phyloP scores from a whole-genome alignment of 2,113 vertebrate species.

The Festucalex cinctus region DNA sequence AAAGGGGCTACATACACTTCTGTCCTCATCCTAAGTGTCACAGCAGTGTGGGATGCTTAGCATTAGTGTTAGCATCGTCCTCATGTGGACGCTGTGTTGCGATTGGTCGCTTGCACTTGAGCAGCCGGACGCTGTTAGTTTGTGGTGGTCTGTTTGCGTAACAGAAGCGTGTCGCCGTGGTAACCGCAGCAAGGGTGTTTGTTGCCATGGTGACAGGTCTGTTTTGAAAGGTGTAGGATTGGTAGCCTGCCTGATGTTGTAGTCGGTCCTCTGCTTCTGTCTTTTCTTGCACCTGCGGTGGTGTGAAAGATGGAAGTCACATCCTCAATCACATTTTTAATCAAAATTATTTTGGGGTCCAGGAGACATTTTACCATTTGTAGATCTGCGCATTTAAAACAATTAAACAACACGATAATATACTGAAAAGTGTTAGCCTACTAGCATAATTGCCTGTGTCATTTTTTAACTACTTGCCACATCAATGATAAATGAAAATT shows the following conservation, averaged over 20 bases:
- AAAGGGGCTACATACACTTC: constrained; percentile 1
- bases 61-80: constrained; percentile 5
- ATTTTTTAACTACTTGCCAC: too few species aligned
- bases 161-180: constrained; percentile 17
- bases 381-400: too few species aligned
- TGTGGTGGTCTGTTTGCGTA: not conserved
- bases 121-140: not conserved
- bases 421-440: too few species aligned
- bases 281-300: too few species aligned
- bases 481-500: too few species aligned
- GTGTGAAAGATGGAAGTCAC: too few species aligned
- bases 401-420: too few species aligned
- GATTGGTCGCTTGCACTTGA: constrained; percentile 3
- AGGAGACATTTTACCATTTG: too few species aligned
- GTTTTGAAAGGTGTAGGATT: constrained; percentile 5
- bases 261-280: not conserved
- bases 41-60: constrained; percentile 29
- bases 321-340: too few species aligned
- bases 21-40: constrained; percentile 54
- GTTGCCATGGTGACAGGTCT: constrained; percentile 22
- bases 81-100: constrained; percentile 9
- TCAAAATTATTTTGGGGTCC: too few species aligned
- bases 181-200: constrained; percentile 2
- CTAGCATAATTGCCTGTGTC: too few species aligned
- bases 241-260: not conserved